These are phyloP conservation scores for Colaptes auratus DNA, from an alignment of 2,113 vertebrate genomes.

Conservation along the genomic window DNA sequence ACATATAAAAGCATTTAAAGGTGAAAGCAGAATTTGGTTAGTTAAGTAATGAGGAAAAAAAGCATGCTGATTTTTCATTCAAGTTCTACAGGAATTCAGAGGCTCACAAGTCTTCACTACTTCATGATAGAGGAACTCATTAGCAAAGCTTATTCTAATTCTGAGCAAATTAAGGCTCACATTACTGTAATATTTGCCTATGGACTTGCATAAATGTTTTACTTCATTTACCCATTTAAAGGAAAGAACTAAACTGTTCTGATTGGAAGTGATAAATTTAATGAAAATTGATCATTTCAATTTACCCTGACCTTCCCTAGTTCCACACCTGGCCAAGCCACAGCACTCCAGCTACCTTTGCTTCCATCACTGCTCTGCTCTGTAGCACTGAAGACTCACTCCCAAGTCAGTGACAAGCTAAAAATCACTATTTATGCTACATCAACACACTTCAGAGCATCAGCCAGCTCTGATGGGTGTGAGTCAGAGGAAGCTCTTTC, in stretches of 20 bases:
- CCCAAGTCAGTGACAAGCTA: not conserved
- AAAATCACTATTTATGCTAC: not conserved
- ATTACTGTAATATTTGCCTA: constrained; percentile 14
- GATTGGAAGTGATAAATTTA: not conserved
- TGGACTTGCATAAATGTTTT: not conserved
- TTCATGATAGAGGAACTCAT: not conserved
- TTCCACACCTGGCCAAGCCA: not conserved
- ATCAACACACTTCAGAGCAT: not conserved
- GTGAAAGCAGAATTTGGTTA: not conserved
- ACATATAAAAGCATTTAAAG: not conserved
- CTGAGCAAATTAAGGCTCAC: constrained; percentile 16
- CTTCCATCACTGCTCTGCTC: not conserved
- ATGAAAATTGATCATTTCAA: not conserved
- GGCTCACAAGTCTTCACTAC: not conserved
- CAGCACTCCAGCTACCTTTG: not conserved
- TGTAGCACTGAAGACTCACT: not conserved
- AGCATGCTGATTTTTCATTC: constrained; percentile 1
- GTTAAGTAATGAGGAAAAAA: constrained; percentile 6
- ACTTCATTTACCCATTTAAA: constrained; percentile 6
- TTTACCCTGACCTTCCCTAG: not conserved
- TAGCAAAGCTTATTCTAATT: constrained; percentile 31
- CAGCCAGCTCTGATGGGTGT: not conserved
- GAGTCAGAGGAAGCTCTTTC: not conserved
- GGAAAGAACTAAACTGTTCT: not conserved
- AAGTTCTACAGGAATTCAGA: not conserved